phyloP scores from a whole-genome alignment of 2,113 vertebrate genomes.

The Natator depressus region DNA sequence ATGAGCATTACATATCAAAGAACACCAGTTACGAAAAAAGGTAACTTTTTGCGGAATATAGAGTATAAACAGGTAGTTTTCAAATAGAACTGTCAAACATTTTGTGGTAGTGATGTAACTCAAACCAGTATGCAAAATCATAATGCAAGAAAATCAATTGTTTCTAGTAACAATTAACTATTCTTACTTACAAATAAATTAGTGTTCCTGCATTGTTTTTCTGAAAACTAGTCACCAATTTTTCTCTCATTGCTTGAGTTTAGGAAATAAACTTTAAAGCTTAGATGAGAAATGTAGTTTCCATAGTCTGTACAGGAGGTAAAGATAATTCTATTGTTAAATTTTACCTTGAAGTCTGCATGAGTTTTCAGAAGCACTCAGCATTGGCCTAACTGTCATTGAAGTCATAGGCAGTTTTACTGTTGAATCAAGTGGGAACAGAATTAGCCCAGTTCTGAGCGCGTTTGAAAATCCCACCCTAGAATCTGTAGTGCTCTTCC shows the following conservation, averaged over 20 bases:
- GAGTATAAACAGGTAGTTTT: slow-evolving; percentile 67
- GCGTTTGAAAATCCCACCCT: not conserved
- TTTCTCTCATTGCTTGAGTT: not conserved
- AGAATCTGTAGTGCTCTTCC: not conserved
- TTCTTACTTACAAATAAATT: not conserved
- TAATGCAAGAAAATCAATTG: slow-evolving; percentile 70
- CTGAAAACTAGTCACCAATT: not conserved
- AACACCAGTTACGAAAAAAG: too few species aligned
- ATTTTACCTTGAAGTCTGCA: not conserved
- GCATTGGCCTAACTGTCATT: not conserved
- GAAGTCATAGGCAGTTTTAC: not conserved
- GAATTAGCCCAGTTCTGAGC: not conserved
- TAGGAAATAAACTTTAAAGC: slow-evolving; percentile 25
- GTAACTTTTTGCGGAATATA: not conserved
- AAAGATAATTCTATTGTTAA: not conserved
- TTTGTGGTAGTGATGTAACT: slow-evolving; percentile 61
- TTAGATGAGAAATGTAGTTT: not conserved
- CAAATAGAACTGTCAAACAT: slow-evolving; percentile 69
- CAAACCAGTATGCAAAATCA: slow-evolving; percentile 64
- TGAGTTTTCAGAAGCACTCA: not conserved
- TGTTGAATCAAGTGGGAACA: not conserved
- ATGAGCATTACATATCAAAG: too few species aligned
- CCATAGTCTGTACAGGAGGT: not conserved
- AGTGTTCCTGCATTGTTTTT: not conserved
- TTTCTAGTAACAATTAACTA: slow-evolving; percentile 67